These are phyloP conservation scores for Rosalia funebris DNA, from an alignment of 2,888 invertebrate genomes.

Conservation along the genomic window DNA sequence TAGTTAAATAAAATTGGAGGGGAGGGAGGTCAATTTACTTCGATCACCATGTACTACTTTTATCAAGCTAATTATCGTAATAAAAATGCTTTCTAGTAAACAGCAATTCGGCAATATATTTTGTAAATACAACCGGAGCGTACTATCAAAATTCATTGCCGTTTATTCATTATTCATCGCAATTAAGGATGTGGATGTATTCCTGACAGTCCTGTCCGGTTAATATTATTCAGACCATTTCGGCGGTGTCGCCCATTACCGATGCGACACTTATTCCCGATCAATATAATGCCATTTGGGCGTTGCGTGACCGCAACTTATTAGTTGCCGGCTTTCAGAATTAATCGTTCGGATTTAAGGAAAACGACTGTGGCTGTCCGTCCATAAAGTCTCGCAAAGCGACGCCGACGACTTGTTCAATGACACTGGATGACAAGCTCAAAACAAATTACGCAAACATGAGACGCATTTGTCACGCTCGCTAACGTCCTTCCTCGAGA, in stretches of 20 bases:
- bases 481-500: constrained; percentile 18
- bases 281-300: constrained; percentile 13
- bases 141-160: no score
- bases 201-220: neutral
- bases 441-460: constrained; percentile 34
- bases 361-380: constrained; percentile 17
- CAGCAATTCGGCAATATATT: no score
- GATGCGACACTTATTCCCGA: constrained; percentile 11
- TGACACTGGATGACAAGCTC: constrained; percentile 30
- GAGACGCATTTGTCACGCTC: constrained; percentile 32
- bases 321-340: constrained; percentile 29
- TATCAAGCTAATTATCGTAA: no score
- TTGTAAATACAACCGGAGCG: no score
- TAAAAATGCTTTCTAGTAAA: no score
- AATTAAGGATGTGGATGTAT: neutral
- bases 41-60: no score
- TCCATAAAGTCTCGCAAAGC: constrained; percentile 25
- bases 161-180: no score
- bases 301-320: constrained; percentile 29
- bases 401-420: constrained; percentile 30
- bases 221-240: neutral
- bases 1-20: no score
- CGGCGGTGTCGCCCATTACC: no score
- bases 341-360: constrained; percentile 31
- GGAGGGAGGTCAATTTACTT: no score